Conservation (phyloP, 2,888 invertebrate species). For the Pristionchus japonicus region DNA sequence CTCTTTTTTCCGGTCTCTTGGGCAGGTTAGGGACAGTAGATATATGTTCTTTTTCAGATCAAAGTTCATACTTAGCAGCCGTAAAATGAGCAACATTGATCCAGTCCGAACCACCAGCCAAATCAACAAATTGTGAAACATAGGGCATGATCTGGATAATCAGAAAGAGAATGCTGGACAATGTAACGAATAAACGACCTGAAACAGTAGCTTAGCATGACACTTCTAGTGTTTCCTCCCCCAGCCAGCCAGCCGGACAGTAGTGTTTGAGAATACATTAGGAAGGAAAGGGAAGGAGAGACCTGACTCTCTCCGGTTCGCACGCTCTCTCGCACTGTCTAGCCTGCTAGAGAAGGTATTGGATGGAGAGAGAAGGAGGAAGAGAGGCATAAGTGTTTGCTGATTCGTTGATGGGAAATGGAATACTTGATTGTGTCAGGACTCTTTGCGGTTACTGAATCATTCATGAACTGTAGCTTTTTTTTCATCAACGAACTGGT, state of each 20-base stretch:
- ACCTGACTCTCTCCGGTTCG: neutral
- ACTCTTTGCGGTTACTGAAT: neutral
- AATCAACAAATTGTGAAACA: neutral
- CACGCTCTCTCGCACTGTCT: neutral
- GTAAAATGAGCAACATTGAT: neutral
- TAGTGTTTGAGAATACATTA: conserved; percentile 31
- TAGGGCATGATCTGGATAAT: neutral
- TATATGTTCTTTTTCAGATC: too few relatives aligned
- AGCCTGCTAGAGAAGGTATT: neutral
- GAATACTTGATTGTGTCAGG: conserved; percentile 13
- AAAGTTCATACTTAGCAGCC: neutral
- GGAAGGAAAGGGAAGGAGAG: neutral
- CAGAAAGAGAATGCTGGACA: neutral
- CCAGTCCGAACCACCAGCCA: neutral
- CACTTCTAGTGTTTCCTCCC: conserved; percentile 9
- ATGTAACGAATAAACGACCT: neutral
- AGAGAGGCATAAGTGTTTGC: conserved; percentile 19
- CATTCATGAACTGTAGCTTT: conserved; percentile 8
- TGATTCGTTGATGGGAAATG: conserved; percentile 23
- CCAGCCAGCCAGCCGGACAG: neutral
- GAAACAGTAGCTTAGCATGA: neutral
- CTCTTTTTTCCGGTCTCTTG: neutral
- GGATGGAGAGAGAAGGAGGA: neutral
- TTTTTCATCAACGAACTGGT: too few relatives aligned
- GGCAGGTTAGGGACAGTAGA: neutral